Base-by-base conservation (phyloP, 2,113 vertebrate species). In the Oryzias woworae region DNA sequence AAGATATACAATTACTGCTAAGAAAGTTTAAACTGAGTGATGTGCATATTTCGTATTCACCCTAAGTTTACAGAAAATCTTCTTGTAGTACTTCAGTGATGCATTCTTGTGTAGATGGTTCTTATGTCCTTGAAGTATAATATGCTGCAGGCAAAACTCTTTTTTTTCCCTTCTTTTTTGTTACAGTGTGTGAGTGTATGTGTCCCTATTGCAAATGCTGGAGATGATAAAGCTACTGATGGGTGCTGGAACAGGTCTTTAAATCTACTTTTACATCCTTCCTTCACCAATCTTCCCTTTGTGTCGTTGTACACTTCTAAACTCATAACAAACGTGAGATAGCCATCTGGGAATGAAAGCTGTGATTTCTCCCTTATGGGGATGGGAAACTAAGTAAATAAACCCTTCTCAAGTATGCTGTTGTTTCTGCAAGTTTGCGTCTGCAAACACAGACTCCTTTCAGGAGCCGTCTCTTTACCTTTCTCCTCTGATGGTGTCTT, bases 161-260 rank as follows among this genome's bases (percentile, higher is more conserved):
- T 48, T 45, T 5, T 50, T 22, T 58, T 28, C 5, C 26, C 26
- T 28, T 5, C 7, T 28, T 58, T 46, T 50, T 28, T 51, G 63
- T 54, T 44, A 28, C 28, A 61, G 6, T 43, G n/a, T 28, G 54
- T 22, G 36, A 22, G 5, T 55, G 51, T 22, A 3, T 68, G 66
- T 67, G 62, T 69, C 62, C 31, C 54, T 71, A 70, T 62, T 79
- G 47, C 50, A 65, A 62, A 42, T 43, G 51, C 52, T 64, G 52
- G 26, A 75, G 49, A 79, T 49, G 69, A 84, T 70, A 74, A 82
- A 85, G 73, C 59, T 85, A 83, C 81, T 87, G 83, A 85, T 76
- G 72, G 58, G 44, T 71, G 61, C 71, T 76, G 71, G 69, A 82
- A 71, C 28, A 68, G 58, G 58, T 66, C 66, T 58, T 80, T 62